phyloP scores from a whole-genome alignment of 2,888 invertebrate species.

The Allygus modestus region DNA sequence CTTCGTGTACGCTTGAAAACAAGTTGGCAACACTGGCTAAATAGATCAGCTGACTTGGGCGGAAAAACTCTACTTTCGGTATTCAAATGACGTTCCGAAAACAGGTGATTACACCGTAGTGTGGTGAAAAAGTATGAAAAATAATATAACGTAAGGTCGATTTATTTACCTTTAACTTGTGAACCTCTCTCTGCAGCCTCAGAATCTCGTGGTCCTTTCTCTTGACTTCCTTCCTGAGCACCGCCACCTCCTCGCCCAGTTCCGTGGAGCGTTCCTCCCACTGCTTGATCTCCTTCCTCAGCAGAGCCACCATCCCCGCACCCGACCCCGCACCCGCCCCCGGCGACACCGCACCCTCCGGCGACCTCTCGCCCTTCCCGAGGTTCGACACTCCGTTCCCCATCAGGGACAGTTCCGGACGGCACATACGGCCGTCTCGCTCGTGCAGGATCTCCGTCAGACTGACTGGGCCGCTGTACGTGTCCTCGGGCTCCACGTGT shows the following conservation, averaged over 20 bases:
- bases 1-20: no score
- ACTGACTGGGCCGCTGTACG: conserved; percentile 62
- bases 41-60: no score
- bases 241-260: conserved; percentile 76
- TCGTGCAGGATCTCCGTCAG: conserved; percentile 63
- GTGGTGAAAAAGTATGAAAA: no score
- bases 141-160: no score
- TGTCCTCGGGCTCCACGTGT: conserved; percentile 2
- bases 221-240: conserved; percentile 77
- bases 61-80: no score
- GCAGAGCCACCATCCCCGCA: conserved; percentile 30
- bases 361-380: background rate
- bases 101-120: no score
- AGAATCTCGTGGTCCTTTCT: conserved; percentile 79
- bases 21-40: no score
- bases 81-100: no score
- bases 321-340: conserved; percentile 35
- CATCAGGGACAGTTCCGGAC: no score
- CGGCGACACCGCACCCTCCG: background rate
- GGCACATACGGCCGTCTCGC: conserved; percentile 55
- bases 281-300: conserved; percentile 55
- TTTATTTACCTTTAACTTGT: conserved; percentile 82
- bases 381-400: conserved; percentile 57
- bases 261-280: conserved; percentile 61
- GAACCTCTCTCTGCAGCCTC: conserved; percentile 82